Base-by-base conservation (phyloP, 2,113 vertebrate species). In the Maccullochella peelii region DNA sequence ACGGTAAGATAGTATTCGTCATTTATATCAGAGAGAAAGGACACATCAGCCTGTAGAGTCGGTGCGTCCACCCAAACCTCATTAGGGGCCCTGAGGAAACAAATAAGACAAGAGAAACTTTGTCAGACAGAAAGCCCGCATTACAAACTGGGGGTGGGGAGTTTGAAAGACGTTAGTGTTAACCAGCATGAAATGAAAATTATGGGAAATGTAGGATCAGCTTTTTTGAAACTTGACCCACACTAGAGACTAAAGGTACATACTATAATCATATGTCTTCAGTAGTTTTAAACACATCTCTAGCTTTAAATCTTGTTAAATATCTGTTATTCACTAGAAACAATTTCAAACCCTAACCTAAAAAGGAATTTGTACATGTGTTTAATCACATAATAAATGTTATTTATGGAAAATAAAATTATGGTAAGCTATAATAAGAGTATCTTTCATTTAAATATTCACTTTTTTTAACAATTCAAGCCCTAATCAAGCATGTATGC, bases 1-100 rank as follows among this genome's bases (percentile, higher is more conserved):
- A 95, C 73, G 0, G 0, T 0, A 0, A 94, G 0, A 0, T 0
- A 3, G 42, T 88, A 88, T 0, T 12, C 0, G 0, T 42, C 0
- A 0, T 0, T 0, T 1, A 67, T 59, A 14, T 85, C 0, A 0
- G 68, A 54, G 18, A 85, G 47, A 25, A n/a, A n/a, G 0, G 88
- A 93, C 1, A 95, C 0, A 10, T 94, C 1, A 0, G 76, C 63
- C 16, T 83, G 42, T 0, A 63, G 55, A 33, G 12, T 2, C 3
- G 88, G n/a, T 0, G 76, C 9, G 0, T 85, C 27, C 7, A 67
- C 63, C 72, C 20, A 73, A 0, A 1, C 0, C 0, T 0, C 4
- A 0, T 2, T 0, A 0, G 0, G 0, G 0, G 0, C 0, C 0
- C 93, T 91, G 71, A 18, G 8, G 57, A 74, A 33, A 55, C 2